Conservation (phyloP, 2,113 vertebrate species). For the Sinocyclocheilus grahami region DNA sequence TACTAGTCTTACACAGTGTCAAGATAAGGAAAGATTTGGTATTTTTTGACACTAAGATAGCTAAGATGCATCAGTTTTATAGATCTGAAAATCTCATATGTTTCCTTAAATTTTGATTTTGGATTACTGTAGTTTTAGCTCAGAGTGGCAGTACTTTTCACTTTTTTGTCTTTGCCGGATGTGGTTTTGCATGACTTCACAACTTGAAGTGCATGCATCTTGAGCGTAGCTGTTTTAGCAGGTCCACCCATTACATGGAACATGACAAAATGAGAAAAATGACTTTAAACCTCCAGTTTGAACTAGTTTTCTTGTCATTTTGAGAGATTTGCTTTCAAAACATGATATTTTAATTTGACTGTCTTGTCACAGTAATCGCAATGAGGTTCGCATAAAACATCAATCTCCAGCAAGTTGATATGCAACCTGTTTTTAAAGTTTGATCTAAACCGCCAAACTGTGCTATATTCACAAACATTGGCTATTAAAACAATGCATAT, state of each 20-base stretch:
- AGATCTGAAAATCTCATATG: background rate
- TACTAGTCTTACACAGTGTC: no score
- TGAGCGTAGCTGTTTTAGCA: slow-evolving; percentile 57
- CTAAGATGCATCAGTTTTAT: background rate
- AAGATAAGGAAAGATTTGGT: background rate
- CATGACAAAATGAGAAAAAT: background rate
- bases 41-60: background rate
- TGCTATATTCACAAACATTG: background rate
- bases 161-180: slow-evolving; percentile 61
- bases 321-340: background rate
- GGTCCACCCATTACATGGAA: slow-evolving; percentile 40
- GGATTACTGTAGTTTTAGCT: background rate
- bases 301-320: background rate
- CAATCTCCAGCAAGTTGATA: no score
- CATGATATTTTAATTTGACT: no score
- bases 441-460: background rate
- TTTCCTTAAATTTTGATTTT: background rate
- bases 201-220: slow-evolving; percentile 57
- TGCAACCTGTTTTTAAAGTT: background rate
- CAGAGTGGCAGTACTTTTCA: slow-evolving; percentile 28
- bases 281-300: background rate
- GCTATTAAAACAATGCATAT: background rate
- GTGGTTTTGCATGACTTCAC: slow-evolving; percentile 71
- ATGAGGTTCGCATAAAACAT: background rate
- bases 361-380: background rate